These are phyloP conservation scores for Elysia chlorotica DNA, from an alignment of 1,140 invertebrate species.

Conservation along the genomic window DNA sequence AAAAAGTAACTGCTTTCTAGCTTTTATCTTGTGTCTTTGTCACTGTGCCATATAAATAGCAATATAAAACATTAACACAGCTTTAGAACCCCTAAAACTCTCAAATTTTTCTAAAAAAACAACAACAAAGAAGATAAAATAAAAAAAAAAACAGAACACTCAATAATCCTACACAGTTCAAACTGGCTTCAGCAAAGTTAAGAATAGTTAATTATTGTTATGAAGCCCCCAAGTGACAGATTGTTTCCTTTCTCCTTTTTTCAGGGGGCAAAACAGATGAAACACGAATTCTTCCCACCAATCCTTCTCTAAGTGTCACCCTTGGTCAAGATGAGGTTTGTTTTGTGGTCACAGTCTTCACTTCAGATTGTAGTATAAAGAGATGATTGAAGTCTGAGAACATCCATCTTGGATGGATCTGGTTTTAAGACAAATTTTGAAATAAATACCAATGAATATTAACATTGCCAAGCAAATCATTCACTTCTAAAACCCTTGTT, in stretches of 20 bases:
- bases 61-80: too few species aligned
- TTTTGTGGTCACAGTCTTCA: neutral
- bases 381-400: neutral
- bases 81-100: too few species aligned
- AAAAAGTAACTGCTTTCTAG: too few species aligned
- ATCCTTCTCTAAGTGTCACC: conserved; percentile 94
- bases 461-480: neutral
- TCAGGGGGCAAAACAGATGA: conserved; percentile 95
- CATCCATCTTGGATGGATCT: neutral
- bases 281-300: conserved; percentile 89
- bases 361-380: neutral
- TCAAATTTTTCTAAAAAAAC: too few species aligned
- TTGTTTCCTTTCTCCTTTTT: conserved; percentile 43
- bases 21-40: too few species aligned
- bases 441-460: neutral
- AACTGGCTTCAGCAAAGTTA: too few species aligned
- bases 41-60: too few species aligned
- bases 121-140: too few species aligned
- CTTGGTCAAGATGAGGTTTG: conserved; percentile 78
- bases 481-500: neutral
- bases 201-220: too few species aligned
- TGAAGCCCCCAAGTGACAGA: neutral
- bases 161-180: too few species aligned
- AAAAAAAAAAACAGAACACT: too few species aligned
- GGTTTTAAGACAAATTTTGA: neutral